Base-by-base conservation (phyloP, 1,140 invertebrate genomes). In the Apis florea region DNA sequence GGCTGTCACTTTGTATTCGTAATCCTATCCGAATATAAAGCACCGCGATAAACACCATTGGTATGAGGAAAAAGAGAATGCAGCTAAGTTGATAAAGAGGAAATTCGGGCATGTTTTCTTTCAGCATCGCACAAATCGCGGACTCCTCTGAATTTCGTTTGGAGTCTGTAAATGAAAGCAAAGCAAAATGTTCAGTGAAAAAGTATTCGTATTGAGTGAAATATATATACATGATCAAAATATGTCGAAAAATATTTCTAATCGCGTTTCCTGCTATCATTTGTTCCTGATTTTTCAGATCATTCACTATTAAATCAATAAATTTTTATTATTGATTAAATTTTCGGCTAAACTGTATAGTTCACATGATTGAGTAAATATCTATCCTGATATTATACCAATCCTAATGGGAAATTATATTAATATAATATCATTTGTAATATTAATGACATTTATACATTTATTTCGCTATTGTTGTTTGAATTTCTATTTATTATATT, bases 51-150 rank as follows among this genome's bases (percentile, higher is more conserved):
- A 97, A 94, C 9, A 96, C 63, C 94, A 98, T 96, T 1, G 98
- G 98, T 53, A 98, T 93, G 49, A 97, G 93, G 92, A 98, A 98
- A 93, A 98, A 98, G 51, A 97, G 90, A 31, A 97, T 91, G 73
- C 96, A 96, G 89, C 97, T 97, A n/a, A 97, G 89, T 91, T 98
- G 97, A 83, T 97, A 97, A 51, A 97, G 90, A 53, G 96, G 96
- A 67, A 91, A 92, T 24, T 87, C 56, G 0, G 91, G 92, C 89
- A 93, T 89, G 4, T 90, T 87, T 0, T 82, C 73, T 85, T 95
- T 94, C 26, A 96, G 88, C 95, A 97, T 96, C 2, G 94, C 95
- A 87, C 97, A 98, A 88, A 97, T 96, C 0, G 97, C 97, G 0
- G 96, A 97, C 83, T 97, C 96, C 83, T 93, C 78, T 61, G 91